Conservation (phyloP, 2,113 vertebrate species). For the Rana temporaria region DNA sequence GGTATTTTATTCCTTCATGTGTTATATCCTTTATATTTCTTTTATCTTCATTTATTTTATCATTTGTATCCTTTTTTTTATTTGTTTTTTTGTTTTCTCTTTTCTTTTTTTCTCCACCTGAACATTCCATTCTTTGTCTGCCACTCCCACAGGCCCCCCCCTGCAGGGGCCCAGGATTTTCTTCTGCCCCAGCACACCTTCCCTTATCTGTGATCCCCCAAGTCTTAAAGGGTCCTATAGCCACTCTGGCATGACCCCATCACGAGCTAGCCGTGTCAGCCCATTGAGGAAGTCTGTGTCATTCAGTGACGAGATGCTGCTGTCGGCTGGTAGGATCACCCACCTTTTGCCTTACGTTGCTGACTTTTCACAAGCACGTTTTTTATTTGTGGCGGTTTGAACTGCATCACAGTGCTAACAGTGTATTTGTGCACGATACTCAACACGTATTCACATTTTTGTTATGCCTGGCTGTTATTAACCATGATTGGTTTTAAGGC, state of each 20-base stretch:
- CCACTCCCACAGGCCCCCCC: constrained; percentile 80
- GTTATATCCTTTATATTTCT: constrained; percentile 51
- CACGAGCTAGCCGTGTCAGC: constrained; percentile 83
- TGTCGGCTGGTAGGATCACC: constrained; percentile 87
- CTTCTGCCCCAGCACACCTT: constrained; percentile 89
- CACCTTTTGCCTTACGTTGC: not conserved
- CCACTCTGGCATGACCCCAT: constrained; percentile 81
- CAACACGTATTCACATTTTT: not conserved
- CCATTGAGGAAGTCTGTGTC: constrained; percentile 96
- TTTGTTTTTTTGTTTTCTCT: constrained; percentile 25
- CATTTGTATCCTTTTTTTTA: constrained; percentile 69
- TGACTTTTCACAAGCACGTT: constrained; percentile 19
- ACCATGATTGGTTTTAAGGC: not conserved
- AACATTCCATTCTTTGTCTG: constrained; percentile 75
- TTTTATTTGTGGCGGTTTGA: not conserved
- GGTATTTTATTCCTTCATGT: not conserved
- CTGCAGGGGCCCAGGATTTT: constrained; percentile 83
- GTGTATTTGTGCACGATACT: not conserved
- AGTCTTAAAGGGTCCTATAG: constrained; percentile 82
- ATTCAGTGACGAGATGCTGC: constrained; percentile 96
- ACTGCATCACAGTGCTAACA: not conserved
- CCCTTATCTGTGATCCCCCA: constrained; percentile 82
- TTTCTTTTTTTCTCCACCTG: constrained; percentile 72
- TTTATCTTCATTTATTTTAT: constrained; percentile 64
- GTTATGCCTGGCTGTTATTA: not conserved